Evolutionary conservation across 1,140 invertebrate species (phyloP), one percentile per base, ranked within the genome.

Genomic region (Cotesia typhae): DNA sequence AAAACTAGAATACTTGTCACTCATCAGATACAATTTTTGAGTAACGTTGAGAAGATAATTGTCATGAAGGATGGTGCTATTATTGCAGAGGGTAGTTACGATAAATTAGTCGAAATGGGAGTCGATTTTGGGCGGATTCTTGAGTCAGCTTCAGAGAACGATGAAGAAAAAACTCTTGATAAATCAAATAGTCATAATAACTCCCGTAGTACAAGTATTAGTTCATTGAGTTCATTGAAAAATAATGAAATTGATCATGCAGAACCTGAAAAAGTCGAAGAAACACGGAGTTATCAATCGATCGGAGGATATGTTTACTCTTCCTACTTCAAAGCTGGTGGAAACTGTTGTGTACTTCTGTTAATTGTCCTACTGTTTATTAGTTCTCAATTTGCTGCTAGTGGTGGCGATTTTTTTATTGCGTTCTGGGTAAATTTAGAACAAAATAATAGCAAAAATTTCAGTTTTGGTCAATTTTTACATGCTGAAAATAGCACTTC

Each of bases 1-100:
- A 94, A 94, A 82, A 93, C 93, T 0, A 87, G 92, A n/a, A 89
- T 96, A 52, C 88, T 96, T 5, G 93, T 95, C 17, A 96, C 95
- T 1, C 94, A 96, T 86, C 94, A 96, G 78, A 84, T 96, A 4
- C 94, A 96, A 79, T 95, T 93, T 81, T 87, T 96, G 14, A 90
- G 91, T 79, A 88, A 90, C 17, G 94, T 92, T 0, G 90, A 94
- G 81, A 89, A 91, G 75, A 94, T 96, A 75, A 83, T 95, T 52
- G 90, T 95, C 3, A 82, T 96, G 74, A 91, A 93, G 79, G 90
- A 94, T 82, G 94, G 91, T 72, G 76, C 76, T 6, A 85, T 90
- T 47, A 52, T 83, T 67, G 83, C 83, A 2, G 77, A 85, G 76
- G 83, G 85, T 61, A 88, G 88, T 0, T 91, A 90, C 68, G 82